Base-by-base conservation (phyloP, 2,888 invertebrate genomes). In the Drosophila anceps region DNA sequence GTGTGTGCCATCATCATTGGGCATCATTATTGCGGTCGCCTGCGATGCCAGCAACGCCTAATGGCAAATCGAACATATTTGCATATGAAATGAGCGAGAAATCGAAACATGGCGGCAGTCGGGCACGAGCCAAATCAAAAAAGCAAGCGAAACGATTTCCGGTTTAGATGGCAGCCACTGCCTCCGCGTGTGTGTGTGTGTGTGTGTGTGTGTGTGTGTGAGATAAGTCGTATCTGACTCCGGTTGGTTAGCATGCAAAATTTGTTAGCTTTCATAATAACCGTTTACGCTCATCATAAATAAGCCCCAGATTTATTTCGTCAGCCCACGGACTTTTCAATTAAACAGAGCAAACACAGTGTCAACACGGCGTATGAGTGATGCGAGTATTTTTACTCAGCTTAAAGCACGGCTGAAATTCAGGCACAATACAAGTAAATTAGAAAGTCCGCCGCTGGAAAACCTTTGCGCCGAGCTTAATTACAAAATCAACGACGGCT, bases 21-120 rank as follows among this genome's bases (percentile, higher is more conserved):
- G 81, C 85, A 75, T 75, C 79, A 83, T 88, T 81, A 82, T 83
- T 86, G 81, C 81, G 90, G 84, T 88, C 70, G 76, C 41, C 58
- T 67, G 76, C 43, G 68, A 58, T 84, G 53, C 31, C 59, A 69
- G 60, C 79, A 61, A 57, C 44, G 77, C 72, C 75, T 89, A 87
- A 89, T 89, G 85, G 83, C 88, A 90, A 86, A 89, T 86, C 86
- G 86, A 90, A 90, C 90, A 85, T 89, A 86, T 89, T 86, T 89
- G 86, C 89, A 89, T 86, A 89, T 89, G 88, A 88, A 89, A 86
- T 86, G 90, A 84, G 86, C 75, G 77, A 75, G 85, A 81, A 85
- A 89, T 88, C 90, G 85, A 89, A 88, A 84, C 84, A 86, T 88
- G 86, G 77, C 84, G 88, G 71, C 86, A 86, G 69, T 63, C 79